Percentiles rank a stretch among this genome's conserved stretches.
Conservation (phyloP, 2,113 vertebrate genomes). For the Copsychus sechellarum region DNA sequence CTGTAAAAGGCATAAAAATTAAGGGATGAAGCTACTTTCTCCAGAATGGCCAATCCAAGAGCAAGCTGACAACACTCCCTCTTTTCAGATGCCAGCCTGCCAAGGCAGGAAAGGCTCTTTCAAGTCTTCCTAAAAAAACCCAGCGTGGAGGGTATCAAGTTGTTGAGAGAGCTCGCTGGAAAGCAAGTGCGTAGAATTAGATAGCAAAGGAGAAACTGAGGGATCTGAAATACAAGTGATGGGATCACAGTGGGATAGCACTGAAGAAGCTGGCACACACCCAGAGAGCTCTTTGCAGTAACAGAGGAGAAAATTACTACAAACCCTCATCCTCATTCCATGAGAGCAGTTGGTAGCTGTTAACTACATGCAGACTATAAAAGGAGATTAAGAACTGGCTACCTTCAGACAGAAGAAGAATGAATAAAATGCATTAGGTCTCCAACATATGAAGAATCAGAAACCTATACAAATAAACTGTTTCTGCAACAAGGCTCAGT, state of each 20-base stretch:
- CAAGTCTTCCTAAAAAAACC: not conserved
- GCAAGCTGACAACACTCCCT: not conserved
- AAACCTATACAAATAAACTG: slow-evolving; percentile 62
- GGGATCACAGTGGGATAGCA: slow-evolving; percentile 39
- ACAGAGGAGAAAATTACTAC: slow-evolving; percentile 33
- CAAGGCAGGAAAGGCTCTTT: not conserved
- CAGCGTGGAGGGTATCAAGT: not conserved
- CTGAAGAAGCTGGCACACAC: slow-evolving; percentile 32
- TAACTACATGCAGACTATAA: slow-evolving; percentile 47
- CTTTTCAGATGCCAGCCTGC: not conserved
- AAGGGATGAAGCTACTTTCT: not conserved
- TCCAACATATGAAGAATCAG: slow-evolving; percentile 28
- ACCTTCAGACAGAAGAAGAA: slow-evolving; percentile 55
- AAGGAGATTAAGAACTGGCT: slow-evolving; percentile 41
- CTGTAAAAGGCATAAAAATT: not conserved
- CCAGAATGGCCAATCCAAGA: not conserved
- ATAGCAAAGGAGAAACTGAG: not conserved
- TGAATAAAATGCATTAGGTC: slow-evolving; percentile 59
- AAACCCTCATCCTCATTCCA: slow-evolving; percentile 48
- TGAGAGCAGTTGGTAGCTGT: slow-evolving; percentile 39
- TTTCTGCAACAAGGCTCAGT: slow-evolving; percentile 35
- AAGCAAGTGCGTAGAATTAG: slow-evolving; percentile 38
- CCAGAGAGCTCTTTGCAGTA: not conserved
- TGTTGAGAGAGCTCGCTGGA: not conserved
- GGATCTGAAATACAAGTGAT: slow-evolving; percentile 22